Conservation (phyloP, 2,797 vertebrate species). For the Acipenser ruthenus region DNA sequence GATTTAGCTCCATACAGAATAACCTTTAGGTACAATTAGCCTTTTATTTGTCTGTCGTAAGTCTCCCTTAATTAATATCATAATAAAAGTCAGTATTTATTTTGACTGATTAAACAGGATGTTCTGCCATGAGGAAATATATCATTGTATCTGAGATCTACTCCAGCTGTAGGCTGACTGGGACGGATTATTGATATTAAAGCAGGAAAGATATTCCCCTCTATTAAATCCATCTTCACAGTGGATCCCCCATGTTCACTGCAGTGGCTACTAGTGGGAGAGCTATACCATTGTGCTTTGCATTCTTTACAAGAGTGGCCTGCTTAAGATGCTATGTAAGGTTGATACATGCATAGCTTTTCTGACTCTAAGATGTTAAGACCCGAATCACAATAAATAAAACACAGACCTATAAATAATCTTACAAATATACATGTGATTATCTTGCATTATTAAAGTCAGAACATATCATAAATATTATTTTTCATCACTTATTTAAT, state of each 20-base stretch:
- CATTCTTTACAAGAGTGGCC: too few relatives aligned
- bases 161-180: constrained; percentile 13
- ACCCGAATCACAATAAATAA: too few relatives aligned
- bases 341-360: too few relatives aligned
- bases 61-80: constrained; percentile 40
- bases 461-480: too few relatives aligned
- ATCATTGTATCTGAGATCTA: constrained; percentile 10
- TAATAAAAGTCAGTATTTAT: constrained; percentile 34
- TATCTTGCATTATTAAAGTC: too few relatives aligned
- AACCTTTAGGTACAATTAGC: constrained; percentile 39
- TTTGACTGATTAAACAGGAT: constrained; percentile 26
- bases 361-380: too few relatives aligned
- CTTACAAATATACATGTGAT: too few relatives aligned
- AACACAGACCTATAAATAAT: too few relatives aligned
- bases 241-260: not conserved
- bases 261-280: too few relatives aligned
- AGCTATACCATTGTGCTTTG: too few relatives aligned
- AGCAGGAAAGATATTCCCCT: not conserved
- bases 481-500: too few relatives aligned
- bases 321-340: too few relatives aligned
- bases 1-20: constrained; percentile 36
- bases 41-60: constrained; percentile 34
- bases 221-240: not conserved
- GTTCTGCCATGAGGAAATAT: not conserved
- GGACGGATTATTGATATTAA: not conserved